These are phyloP conservation scores for Xiphorhynchus erythropygius DNA, from an alignment of 2,797 vertebrate genomes.

Conservation along the genomic window DNA sequence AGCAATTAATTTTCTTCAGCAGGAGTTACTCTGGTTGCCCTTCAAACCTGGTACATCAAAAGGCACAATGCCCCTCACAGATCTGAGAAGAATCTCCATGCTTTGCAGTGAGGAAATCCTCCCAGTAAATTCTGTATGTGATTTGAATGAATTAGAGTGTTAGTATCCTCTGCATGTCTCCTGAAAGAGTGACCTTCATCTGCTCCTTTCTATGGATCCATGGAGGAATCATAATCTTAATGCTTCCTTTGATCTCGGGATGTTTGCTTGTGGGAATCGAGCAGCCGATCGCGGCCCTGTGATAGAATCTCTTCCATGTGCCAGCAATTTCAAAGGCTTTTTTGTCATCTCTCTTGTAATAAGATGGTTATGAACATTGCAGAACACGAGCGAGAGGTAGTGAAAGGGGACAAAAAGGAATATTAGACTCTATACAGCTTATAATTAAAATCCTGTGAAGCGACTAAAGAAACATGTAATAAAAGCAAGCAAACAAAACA, in stretches of 20 bases:
- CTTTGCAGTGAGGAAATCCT: neutral
- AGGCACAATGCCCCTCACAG: neutral
- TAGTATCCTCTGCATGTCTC: neutral
- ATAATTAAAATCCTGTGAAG: neutral
- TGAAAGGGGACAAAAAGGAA: neutral
- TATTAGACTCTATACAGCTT: neutral
- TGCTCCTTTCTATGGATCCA: neutral
- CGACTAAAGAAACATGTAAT: neutral
- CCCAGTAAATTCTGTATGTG: neutral
- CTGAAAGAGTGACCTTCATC: neutral
- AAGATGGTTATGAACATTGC: neutral
- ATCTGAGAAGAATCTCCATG: neutral
- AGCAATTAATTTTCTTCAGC: conserved; percentile 9
- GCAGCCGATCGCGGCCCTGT: neutral
- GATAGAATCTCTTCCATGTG: conserved; percentile 28
- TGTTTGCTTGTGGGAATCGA: neutral
- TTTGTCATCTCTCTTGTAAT: conserved; percentile 10
- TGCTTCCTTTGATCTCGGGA: neutral
- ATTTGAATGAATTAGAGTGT: neutral
- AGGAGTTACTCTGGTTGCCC: neutral
- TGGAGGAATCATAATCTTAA: neutral
- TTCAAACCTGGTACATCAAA: neutral
- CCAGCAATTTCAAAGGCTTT: neutral
- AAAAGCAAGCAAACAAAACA: neutral
- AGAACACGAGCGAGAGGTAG: neutral